Conservation (phyloP, 2,797 vertebrate genomes). For the Neosilurus mollespiculum region DNA sequence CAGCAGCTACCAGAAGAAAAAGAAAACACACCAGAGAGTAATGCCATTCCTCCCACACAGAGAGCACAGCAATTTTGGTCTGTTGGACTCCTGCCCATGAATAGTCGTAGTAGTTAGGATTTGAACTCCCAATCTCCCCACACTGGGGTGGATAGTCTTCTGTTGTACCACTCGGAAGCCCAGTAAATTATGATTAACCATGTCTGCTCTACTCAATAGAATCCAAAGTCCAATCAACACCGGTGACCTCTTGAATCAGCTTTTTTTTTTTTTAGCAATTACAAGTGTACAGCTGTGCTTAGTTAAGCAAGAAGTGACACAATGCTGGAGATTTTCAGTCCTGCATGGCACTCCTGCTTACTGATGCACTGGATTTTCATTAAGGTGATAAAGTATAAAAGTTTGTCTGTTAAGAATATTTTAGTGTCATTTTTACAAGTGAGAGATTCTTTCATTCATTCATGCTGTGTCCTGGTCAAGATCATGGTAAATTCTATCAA, state of each 20-base stretch:
- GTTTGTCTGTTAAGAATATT: neutral
- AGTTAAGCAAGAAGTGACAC: constrained; percentile 5
- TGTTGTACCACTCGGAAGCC: neutral
- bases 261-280: constrained; percentile 36
- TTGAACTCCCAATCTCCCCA: neutral
- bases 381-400: constrained; percentile 6
- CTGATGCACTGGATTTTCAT: neutral
- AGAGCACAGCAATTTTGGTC: neutral
- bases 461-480: neutral
- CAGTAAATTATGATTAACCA: neutral
- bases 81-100: neutral
- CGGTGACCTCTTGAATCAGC: constrained; percentile 11
- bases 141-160: neutral
- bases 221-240: neutral
- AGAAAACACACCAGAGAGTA: neutral
- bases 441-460: neutral
- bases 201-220: neutral
- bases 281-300: constrained; percentile 23
- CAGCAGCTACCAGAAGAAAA: neutral
- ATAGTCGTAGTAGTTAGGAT: neutral
- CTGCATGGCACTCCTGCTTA: neutral
- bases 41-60: neutral
- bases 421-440: neutral
- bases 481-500: neutral
- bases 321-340: constrained; percentile 29